Conservation (phyloP, 2,888 invertebrate genomes). For the Chloromyia formosa region DNA sequence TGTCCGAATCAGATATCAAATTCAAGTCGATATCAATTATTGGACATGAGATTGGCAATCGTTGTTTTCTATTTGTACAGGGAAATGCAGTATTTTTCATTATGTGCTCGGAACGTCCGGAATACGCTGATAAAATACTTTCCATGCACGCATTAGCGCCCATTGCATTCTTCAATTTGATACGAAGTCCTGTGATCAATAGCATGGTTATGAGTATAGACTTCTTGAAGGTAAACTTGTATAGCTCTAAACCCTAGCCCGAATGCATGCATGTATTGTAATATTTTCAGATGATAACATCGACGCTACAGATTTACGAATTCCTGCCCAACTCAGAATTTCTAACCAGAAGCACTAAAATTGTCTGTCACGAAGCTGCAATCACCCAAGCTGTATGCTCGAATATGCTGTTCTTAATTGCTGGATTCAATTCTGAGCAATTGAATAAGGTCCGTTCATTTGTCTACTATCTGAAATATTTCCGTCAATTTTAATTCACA, state of each 20-base stretch:
- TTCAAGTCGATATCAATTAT: not conserved
- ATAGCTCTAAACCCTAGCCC: too few species aligned
- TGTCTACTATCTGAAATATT: not conserved
- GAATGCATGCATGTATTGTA: not conserved
- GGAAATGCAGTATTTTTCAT: constrained; percentile 70
- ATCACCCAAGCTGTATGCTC: constrained; percentile 70
- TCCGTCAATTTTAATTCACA: not conserved
- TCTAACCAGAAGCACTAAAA: constrained; percentile 65
- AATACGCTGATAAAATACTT: constrained; percentile 67
- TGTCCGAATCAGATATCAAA: not conserved
- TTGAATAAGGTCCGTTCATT: constrained; percentile 55
- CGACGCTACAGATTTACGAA: constrained; percentile 62
- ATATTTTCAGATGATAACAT: constrained; percentile 24
- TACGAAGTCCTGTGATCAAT: constrained; percentile 62
- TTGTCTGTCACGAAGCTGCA: constrained; percentile 68
- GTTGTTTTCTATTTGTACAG: constrained; percentile 61
- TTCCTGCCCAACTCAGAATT: constrained; percentile 71
- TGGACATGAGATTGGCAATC: not conserved
- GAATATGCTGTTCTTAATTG: constrained; percentile 73
- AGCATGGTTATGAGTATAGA: constrained; percentile 59
- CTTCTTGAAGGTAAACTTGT: constrained; percentile 58
- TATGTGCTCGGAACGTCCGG: constrained; percentile 65
- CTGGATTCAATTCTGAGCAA: constrained; percentile 70
- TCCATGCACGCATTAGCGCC: constrained; percentile 69
- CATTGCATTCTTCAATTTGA: constrained; percentile 66